Evolutionary conservation across 2,888 invertebrate genomes (phyloP).

Genomic region (Heliconius hortense): DNA sequence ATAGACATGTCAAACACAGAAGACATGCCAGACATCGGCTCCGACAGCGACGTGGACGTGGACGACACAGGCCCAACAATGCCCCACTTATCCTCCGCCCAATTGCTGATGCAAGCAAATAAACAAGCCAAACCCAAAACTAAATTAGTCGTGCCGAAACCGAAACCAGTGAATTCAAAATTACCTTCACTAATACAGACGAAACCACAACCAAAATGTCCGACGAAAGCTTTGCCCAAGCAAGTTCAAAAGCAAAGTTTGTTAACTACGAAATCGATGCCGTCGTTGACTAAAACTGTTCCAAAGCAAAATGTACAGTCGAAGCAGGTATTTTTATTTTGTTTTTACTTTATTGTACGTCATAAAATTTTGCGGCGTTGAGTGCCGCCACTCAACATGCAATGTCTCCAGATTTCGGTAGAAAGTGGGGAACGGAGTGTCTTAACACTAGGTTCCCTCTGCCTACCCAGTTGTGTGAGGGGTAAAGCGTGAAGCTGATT

Average conservation of each 20-base stretch:
- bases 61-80: slow-evolving; percentile 60
- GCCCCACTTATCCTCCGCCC: slow-evolving; percentile 67
- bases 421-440: too few relatives aligned
- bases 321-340: slow-evolving; percentile 36
- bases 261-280: slow-evolving; percentile 40
- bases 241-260: slow-evolving; percentile 38
- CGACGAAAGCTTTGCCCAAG: slow-evolving; percentile 30
- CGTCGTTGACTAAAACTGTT: slow-evolving; percentile 34
- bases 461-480: too few relatives aligned
- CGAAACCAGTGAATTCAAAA: slow-evolving; percentile 43
- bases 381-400: too few relatives aligned
- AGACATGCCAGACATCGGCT: slow-evolving; percentile 62
- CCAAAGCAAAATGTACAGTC: slow-evolving; percentile 42
- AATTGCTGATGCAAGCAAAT: slow-evolving; percentile 65
- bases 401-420: too few relatives aligned
- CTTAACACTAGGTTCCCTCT: too few relatives aligned
- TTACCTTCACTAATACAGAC: slow-evolving; percentile 45
- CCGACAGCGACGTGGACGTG: slow-evolving; percentile 75
- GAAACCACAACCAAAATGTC: slow-evolving; percentile 45
- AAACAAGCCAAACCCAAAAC: slow-evolving; percentile 53
- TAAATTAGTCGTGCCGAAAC: slow-evolving; percentile 53
- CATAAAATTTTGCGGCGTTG: not conserved
- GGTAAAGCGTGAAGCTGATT: too few relatives aligned
- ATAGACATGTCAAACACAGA: slow-evolving; percentile 57
- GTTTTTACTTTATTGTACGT: not conserved